phyloP scores from a whole-genome alignment of 1,140 invertebrate genomes.

The Planococcus citri region DNA sequence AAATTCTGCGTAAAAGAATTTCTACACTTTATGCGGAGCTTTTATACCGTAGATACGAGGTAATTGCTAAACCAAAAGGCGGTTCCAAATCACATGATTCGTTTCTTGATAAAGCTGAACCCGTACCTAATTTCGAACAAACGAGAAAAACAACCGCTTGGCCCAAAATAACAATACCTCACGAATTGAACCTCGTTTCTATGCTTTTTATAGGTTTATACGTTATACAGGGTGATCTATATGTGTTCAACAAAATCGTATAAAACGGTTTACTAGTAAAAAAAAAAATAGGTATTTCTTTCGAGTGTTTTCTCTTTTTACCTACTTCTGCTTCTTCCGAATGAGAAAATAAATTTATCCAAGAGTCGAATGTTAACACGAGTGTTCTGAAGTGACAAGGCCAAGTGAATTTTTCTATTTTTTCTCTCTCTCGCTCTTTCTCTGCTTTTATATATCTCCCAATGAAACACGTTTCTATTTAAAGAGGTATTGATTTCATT shows the following conservation, averaged over 20 bases:
- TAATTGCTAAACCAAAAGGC: conserved; percentile 6
- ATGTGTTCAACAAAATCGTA: neutral
- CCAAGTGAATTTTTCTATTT: too few species aligned
- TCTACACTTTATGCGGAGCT: neutral
- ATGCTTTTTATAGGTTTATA: conserved; percentile 3
- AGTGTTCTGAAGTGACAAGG: too few species aligned
- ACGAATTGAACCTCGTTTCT: neutral
- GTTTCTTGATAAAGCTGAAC: neutral
- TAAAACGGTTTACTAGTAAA: neutral
- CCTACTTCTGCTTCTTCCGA: too few species aligned
- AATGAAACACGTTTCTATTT: too few species aligned
- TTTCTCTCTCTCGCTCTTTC: too few species aligned
- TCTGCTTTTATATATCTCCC: too few species aligned
- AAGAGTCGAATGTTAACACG: too few species aligned
- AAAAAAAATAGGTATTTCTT: neutral
- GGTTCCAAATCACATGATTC: conserved; percentile 2
- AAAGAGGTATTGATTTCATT: too few species aligned
- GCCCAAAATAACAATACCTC: neutral
- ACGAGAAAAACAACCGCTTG: neutral
- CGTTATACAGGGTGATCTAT: neutral
- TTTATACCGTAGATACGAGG: neutral
- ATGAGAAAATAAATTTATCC: too few species aligned
- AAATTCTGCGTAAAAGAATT: neutral
- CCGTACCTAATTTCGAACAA: conserved; percentile 1
- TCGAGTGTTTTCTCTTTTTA: neutral